Base-by-base conservation (phyloP, 2,888 invertebrate species). In the Blastobasis lacticolella region DNA sequence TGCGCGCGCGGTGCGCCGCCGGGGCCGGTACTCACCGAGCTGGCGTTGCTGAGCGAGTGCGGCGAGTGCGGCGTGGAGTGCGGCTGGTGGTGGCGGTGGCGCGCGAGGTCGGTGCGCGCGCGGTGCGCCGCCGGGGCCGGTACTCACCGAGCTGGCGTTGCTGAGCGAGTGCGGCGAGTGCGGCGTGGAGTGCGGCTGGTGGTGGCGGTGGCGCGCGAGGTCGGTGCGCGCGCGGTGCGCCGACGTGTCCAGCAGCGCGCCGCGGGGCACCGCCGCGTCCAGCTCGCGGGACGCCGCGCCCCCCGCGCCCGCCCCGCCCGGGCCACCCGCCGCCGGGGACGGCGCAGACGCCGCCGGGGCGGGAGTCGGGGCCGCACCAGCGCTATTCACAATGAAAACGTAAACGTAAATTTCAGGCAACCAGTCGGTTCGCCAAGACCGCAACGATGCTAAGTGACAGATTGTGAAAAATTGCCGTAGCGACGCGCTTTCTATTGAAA, bases 241-340 rank as follows among this genome's bases (percentile, higher is more conserved):
- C 1, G 96, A 94, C 65, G 94, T 95, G 81, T 98, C 97, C 49
- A 98, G 90, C 57, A 97, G 90, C 72, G 77, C 94, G 66, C 78
- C 73, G 62, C 95, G 95, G 50, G 97, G 97, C 55, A 97, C 94
- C 0, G 95, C 95, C 59, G 93, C 92, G 82, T 96, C 96, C 66
- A 96, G 88, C 81, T 96, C 96, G 69, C 95, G 79, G 5, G 82
- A 77, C 62, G 79, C 58, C 62, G 79, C 58, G 55, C 45, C 53
- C 51, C 51, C 54, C 10, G 54, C 57, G 53, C 57, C 55, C 57
- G 54, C 45, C 64, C 56, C 6, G 55, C 54, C 23, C 3, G 23
- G 2, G 2, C 23, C 23, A 3, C 23, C 23, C 23, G 23, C 23
- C 23, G 23, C 23, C 23, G 23, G 23, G 23, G 23, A 23, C 23